Evolutionary conservation across 1,140 invertebrate genomes (phyloP).

Genomic region (Drosophila sulfurigaster): DNA sequence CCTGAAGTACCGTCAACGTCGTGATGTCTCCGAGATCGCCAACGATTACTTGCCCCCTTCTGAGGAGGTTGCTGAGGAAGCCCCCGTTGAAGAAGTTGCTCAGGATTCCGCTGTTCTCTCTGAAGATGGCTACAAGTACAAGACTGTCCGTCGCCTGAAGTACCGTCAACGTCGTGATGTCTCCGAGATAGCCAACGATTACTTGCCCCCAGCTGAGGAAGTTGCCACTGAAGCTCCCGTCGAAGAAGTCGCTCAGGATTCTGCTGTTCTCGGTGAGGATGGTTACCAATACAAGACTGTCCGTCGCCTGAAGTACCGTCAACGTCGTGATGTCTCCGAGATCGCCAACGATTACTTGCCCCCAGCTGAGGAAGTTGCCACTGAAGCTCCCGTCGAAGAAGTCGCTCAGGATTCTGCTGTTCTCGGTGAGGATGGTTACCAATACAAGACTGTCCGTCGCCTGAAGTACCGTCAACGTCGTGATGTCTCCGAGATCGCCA

Average conservation of each 20-base stretch:
- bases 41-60: constrained; percentile 53
- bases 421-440: constrained; percentile 49
- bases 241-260: constrained; percentile 44
- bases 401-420: constrained; percentile 44
- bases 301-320: constrained; percentile 49
- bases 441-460: constrained; percentile 59
- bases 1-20: constrained; percentile 57
- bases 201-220: constrained; percentile 59
- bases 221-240: constrained; percentile 33
- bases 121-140: constrained; percentile 69
- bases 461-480: constrained; percentile 59
- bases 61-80: constrained; percentile 37
- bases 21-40: constrained; percentile 54
- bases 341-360: constrained; percentile 55
- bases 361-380: constrained; percentile 27
- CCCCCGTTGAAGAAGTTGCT: constrained; percentile 21
- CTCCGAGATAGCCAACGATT: constrained; percentile 59
- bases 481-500: constrained; percentile 54
- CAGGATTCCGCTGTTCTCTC: constrained; percentile 60
- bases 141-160: constrained; percentile 69
- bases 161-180: constrained; percentile 74
- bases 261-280: constrained; percentile 58
- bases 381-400: constrained; percentile 28
- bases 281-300: constrained; percentile 69
- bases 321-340: constrained; percentile 48